phyloP scores from a whole-genome alignment of 2,888 invertebrate species.

The Pristionchus mayeri region DNA sequence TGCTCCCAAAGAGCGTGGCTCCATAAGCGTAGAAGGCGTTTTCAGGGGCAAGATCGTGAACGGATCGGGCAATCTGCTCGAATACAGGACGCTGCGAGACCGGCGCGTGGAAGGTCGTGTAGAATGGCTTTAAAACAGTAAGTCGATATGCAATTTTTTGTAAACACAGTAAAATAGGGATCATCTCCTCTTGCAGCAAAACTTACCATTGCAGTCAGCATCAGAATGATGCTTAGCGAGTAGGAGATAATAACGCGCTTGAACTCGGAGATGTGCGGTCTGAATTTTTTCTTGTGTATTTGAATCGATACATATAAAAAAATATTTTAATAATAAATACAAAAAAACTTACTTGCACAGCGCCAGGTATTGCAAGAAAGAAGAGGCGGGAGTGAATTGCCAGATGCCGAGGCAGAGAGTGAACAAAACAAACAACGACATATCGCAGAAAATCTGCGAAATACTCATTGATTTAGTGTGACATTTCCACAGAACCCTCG shows the following conservation, averaged over 20 bases:
- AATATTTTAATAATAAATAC: background rate
- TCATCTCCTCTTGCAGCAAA: background rate
- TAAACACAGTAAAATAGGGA: background rate
- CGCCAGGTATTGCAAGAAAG: background rate
- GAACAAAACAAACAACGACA: background rate
- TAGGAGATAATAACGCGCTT: too few relatives aligned
- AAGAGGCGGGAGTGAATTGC: background rate
- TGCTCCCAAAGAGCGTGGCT: background rate
- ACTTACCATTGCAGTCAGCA: too few relatives aligned
- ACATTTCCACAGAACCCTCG: background rate
- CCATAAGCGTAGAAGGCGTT: background rate
- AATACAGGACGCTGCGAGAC: background rate
- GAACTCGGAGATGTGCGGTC: too few relatives aligned
- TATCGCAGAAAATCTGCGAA: background rate
- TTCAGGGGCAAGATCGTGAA: background rate
- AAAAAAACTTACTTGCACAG: background rate
- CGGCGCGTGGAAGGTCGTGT: background rate
- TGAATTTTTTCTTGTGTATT: too few relatives aligned
- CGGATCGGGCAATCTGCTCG: background rate
- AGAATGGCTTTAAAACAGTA: background rate
- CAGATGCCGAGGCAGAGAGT: background rate
- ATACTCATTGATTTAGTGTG: background rate
- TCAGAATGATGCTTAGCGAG: too few relatives aligned
- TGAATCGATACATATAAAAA: background rate
- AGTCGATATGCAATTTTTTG: too few relatives aligned